Base-by-base conservation (phyloP, 2,888 invertebrate species). In the Platycnemis pennipes region DNA sequence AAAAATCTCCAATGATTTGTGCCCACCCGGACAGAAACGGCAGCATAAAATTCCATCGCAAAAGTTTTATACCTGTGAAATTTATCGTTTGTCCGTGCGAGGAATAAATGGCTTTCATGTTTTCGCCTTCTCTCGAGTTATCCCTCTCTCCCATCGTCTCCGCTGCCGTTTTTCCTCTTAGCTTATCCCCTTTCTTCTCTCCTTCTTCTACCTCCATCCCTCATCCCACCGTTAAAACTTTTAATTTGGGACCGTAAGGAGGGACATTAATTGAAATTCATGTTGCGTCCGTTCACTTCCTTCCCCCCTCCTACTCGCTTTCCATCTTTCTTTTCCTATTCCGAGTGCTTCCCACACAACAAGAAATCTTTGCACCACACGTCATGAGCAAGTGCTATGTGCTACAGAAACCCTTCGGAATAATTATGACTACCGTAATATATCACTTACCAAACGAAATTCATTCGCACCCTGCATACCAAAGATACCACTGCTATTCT, bases 241-340 rank as follows among this genome's bases (percentile, higher is more conserved):
- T 91, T 91, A 91, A 91, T 91, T 91, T 91, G 26, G 44, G 91
- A 91, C 63, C 26, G 22, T 2, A 8, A 77, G n/a, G 37, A 26
- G 77, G n/a, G 91, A 91, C 26, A 69, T 63, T 91, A 91, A 91
- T 91, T 91, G 91, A 56, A 63, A 91, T 91, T 91, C 91, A 91
- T 69, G 91, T 63, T 44, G 91, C 91, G 69, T 91, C 44, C 91
- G 69, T 44, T 91, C 37, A 16, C 37, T 88, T n/a, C 53, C 31
- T 8, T 56, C 63, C 44, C 44, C 26, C 91, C 44, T 63, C 53
- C n/a, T n/a, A n/a, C n/a, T n/a, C n/a, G n/a, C n/a, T n/a, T n/a
- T n/a, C n/a, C n/a, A n/a, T n/a, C n/a, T n/a, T 44, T 19, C 56
- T 49, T 26, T 87, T 44, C 4, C 26, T 45, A 22, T 46, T 45